Evolutionary conservation across 2,797 vertebrate species (phyloP), one percentile per base, ranked within the genome.

Genomic region (Helarctos malayanus): DNA sequence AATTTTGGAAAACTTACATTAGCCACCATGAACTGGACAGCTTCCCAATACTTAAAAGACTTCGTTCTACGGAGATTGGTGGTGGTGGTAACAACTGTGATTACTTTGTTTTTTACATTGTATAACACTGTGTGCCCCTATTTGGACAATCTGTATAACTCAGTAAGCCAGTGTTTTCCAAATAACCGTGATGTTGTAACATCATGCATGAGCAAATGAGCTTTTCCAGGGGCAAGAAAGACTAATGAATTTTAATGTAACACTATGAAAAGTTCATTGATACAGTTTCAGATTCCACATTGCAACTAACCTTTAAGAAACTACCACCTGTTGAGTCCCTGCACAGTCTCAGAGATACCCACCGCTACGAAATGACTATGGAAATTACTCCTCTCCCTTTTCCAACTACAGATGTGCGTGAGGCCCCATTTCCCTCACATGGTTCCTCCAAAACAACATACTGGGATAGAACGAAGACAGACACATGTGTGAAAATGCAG

Each of bases 251-350:
- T 78, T 80, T 61, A 89, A 57, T 65, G 81, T 29, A 92, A 81
- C 68, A 76, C 11, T 12, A 71, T 19, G 19, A 80, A 85, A 91
- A 93, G 23, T 52, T 18, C 45, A 80, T 0, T 14, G 82, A 89
- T 87, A 96, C 52, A 87, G 91, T 91, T 94, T 89, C 95, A 52
- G 41, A 81, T 38, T 93, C 85, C 59, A 84, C 13, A 19, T 41
- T 89, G 82, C 89, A 94, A 91, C 59, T 78, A 93, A 85, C 38
- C 84, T 45, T 29, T 71, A 84, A 78, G 69, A 69, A 93, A 54
- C 27, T 38, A 81, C 32, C 45, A 41, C 54, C 86, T 86, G 41
- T 6, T 29, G 69, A 49, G 32, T 32, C 56, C 38, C 12, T 7
- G 35, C 19, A 3, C 23, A 25, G 5, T 47, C 73, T 27, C 21